Base-by-base conservation (phyloP, 2,797 vertebrate species). In the Lithobates pipiens region DNA sequence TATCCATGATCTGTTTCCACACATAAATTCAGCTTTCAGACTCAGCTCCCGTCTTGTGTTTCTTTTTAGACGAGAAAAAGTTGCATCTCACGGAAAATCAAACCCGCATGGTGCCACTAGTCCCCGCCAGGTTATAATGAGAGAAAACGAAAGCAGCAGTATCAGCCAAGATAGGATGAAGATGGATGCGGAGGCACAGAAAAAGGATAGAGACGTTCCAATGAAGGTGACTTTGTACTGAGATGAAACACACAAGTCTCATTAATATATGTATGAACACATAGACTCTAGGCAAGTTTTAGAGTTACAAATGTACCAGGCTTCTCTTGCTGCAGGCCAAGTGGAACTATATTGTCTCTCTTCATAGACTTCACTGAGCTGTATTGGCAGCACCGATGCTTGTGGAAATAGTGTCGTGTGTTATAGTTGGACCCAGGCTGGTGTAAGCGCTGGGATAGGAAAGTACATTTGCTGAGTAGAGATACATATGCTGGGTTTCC, bases 151-250 rank as follows among this genome's bases (percentile, higher is more conserved):
- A 21, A 13, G 15, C 36, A 27, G 29, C 5, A 1, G 15, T 72
- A 25, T 63, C 3, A 23, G 25, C 39, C 25, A 23, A 18, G 42
- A 39, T 32, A 65, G 74, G 68, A 61, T 11, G 69, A 65, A 73
- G 65, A 73, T 44, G 67, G 76, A 78, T 29, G 21, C 32, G 1
- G 76, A 46, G 65, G 32, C 25, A 13, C 68, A 23, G 21, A 32
- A 9, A 18, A 27, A 74, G 27, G 75, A 54, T 3, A 57, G 21
- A n/a, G 21, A 23, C 18, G 8, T 42, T 23, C 27, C 83, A 46
- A 18, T 44, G 16, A 85, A 85, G 83, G 83, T 85, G 83, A 85
- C 78, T 54, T 80, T 71, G 68, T 80, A 25, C 61, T 65, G 7
- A 5, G n/a, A 23, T 65, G n/a, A 65, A 61, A 65, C 61, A 65